Percentiles rank a stretch among this genome's conserved stretches.
Conservation (phyloP, 2,113 vertebrate species). For the Peromyscus maniculatus region DNA sequence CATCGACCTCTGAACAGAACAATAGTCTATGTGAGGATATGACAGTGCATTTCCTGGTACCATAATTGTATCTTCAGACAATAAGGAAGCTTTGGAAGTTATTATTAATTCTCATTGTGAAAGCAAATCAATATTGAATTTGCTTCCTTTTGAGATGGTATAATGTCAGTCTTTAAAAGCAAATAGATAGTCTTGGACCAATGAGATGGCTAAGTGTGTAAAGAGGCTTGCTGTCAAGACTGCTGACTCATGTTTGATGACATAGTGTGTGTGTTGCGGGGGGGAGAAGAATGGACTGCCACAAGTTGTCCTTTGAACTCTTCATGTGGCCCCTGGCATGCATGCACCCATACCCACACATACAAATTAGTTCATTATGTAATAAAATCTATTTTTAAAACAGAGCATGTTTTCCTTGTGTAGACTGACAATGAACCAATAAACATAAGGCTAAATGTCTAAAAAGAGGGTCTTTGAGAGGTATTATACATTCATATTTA, state of each 20-base stretch:
- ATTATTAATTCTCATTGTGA: not conserved
- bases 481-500: not conserved
- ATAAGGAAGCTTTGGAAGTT: conserved; percentile 15
- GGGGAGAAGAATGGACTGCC: not conserved
- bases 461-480: not conserved
- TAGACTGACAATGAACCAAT: not conserved
- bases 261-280: not conserved
- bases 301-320: not conserved
- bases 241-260: not conserved
- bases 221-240: not conserved
- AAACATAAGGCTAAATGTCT: not conserved
- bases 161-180: not conserved
- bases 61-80: not conserved
- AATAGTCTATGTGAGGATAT: not conserved
- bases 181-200: not conserved
- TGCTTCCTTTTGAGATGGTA: not conserved
- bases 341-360: not conserved
- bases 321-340: not conserved
- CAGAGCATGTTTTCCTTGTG: not conserved
- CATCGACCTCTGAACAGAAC: not conserved
- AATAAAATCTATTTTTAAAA: not conserved
- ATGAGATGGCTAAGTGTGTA: not conserved
- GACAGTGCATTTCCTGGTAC: not conserved
- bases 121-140: not conserved
- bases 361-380: not conserved